Percentiles rank a stretch among this genome's conserved stretches.
Conservation (phyloP, 1,140 invertebrate genomes). For the Scaptomyza graminum region DNA sequence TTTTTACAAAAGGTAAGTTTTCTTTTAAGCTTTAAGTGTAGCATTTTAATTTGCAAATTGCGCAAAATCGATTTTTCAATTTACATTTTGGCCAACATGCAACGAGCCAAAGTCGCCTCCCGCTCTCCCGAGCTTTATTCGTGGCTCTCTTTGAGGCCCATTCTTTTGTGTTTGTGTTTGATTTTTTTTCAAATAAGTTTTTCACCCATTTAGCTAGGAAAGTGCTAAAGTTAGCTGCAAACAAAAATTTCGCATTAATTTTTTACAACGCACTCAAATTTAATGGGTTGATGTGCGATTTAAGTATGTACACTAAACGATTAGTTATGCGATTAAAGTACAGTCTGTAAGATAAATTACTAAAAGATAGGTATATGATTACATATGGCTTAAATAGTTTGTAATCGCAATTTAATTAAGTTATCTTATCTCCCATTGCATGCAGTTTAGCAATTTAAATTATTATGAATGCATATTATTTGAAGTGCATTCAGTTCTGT, state of each 20-base stretch:
- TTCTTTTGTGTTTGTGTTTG: not conserved
- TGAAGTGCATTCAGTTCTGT: no score
- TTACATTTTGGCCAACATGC: conserved; percentile 13
- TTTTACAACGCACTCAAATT: not conserved
- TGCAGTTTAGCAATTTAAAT: no score
- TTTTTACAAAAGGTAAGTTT: conserved; percentile 32
- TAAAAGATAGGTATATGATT: not conserved
- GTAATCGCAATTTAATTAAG: not conserved
- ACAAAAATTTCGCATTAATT: not conserved
- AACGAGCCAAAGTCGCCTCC: conserved; percentile 10
- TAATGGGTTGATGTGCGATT: not conserved
- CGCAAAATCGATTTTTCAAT: conserved; percentile 72
- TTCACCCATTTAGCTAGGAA: conserved; percentile 6
- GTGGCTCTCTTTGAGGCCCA: conserved; percentile 28
- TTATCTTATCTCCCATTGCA: not conserved
- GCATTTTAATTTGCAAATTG: conserved; percentile 28
- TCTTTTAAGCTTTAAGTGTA: not conserved
- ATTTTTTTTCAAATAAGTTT: not conserved
- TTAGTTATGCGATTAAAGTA: not conserved
- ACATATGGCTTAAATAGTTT: not conserved
- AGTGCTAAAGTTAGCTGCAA: conserved; percentile 2
- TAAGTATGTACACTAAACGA: not conserved
- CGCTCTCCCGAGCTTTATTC: conserved; percentile 16
- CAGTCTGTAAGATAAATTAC: not conserved
- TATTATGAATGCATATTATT: no score